Evolutionary conservation across 2,113 vertebrate genomes (phyloP).

Genomic region (Enhydra lutris): DNA sequence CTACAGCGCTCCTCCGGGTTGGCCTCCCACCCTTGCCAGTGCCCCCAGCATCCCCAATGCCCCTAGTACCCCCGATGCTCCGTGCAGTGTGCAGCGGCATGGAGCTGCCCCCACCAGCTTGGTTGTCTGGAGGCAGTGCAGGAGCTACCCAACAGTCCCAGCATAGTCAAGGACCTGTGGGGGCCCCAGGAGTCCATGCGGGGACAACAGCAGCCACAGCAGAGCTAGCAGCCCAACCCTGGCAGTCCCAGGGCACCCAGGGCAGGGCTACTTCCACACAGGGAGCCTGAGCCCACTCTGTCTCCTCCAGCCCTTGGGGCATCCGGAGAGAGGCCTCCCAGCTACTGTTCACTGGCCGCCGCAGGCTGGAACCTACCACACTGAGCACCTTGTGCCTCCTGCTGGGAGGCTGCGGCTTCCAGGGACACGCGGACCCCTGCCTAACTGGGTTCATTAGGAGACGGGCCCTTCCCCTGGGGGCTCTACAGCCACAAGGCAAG

Average conservation of each 20-base stretch:
- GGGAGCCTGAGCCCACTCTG: not conserved
- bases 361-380: not conserved
- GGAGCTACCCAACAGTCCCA: not conserved
- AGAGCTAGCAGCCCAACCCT: not conserved
- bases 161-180: not conserved
- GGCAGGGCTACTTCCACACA: not conserved
- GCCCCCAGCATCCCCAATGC: not conserved
- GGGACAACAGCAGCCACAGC: not conserved
- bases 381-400: not conserved
- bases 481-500: not conserved
- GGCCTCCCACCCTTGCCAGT: not conserved
- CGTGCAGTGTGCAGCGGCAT: not conserved
- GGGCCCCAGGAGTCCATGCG: not conserved
- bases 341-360: not conserved
- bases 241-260: not conserved
- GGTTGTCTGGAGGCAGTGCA: not conserved
- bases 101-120: not conserved
- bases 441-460: not conserved
- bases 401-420: not conserved
- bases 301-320: not conserved
- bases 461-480: not conserved
- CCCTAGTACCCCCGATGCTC: not conserved
- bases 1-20: not conserved
- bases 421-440: rapidly evolving
- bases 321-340: not conserved